A percentile compares a stretch with the other conserved stretches of the same genome.
These are phyloP conservation scores for Lytechinus variegatus DNA, from an alignment of 35 echinoderm and acorn worm genomes.

Conservation along the genomic window DNA sequence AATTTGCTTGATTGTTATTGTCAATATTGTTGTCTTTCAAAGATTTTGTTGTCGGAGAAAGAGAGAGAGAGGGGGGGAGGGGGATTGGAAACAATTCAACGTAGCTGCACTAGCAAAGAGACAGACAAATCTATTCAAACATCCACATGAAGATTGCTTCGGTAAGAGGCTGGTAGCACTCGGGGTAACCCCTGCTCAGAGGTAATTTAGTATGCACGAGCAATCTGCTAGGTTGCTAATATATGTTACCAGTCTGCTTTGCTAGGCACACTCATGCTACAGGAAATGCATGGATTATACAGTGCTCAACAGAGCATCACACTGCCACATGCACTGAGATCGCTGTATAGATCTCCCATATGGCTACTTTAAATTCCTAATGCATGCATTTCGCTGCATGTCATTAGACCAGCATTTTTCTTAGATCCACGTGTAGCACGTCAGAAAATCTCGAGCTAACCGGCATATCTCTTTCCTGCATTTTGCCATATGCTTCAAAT, in stretches of 20 bases:
- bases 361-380: background rate
- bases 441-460: background rate
- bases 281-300: conserved; percentile 29
- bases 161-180: background rate
- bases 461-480: background rate
- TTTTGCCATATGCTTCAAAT: background rate
- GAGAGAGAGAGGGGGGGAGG: background rate
- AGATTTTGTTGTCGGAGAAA: background rate
- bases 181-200: background rate
- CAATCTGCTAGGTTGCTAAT: background rate
- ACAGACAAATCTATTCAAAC: background rate
- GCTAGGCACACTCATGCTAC: background rate
- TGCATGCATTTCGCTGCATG: background rate
- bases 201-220: conserved; percentile 31
- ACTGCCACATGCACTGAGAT: conserved; percentile 1
- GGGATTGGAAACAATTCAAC: background rate
- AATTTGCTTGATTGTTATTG: no score
- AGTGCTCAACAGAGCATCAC: conserved; percentile 37
- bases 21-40: no score
- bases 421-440: background rate
- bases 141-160: background rate
- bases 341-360: background rate
- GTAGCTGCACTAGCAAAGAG: background rate
- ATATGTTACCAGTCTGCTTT: background rate
- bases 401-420: background rate